These are phyloP conservation scores for Steromphala cineraria DNA, from an alignment of 2,888 invertebrate genomes.

Conservation along the genomic window DNA sequence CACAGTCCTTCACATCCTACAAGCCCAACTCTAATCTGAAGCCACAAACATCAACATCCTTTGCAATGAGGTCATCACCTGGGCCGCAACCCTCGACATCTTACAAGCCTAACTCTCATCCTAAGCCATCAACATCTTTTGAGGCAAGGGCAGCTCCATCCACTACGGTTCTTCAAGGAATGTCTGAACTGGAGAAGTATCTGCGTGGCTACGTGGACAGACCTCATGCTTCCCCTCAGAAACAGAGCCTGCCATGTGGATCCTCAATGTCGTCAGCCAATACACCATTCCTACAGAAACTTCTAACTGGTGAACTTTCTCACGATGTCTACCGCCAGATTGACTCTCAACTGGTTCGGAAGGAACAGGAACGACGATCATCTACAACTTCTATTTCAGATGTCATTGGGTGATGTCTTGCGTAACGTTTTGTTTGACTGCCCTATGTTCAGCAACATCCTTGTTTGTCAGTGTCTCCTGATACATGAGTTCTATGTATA, in stretches of 20 bases:
- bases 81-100: background rate
- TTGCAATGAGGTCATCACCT: background rate
- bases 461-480: no score
- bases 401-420: background rate
- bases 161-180: constrained; percentile 8
- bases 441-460: no score
- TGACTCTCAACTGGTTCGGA: constrained; percentile 36
- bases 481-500: no score
- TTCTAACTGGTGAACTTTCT: constrained; percentile 47
- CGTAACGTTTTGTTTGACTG: no score
- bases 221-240: constrained; percentile 11
- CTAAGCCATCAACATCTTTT: background rate
- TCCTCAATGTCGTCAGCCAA: background rate
- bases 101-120: background rate
- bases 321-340: constrained; percentile 41
- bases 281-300: constrained; percentile 41
- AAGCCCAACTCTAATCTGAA: background rate
- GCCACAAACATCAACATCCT: background rate
- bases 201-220: constrained; percentile 33
- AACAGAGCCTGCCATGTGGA: background rate
- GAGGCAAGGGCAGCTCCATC: background rate
- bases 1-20: no score
- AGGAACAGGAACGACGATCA: constrained; percentile 15
- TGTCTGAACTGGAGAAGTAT: constrained; percentile 44
- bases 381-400: background rate